Evolutionary conservation across 53 echinoderm and acorn worm genomes (phyloP).

Genomic region (Stichopus horrens): DNA sequence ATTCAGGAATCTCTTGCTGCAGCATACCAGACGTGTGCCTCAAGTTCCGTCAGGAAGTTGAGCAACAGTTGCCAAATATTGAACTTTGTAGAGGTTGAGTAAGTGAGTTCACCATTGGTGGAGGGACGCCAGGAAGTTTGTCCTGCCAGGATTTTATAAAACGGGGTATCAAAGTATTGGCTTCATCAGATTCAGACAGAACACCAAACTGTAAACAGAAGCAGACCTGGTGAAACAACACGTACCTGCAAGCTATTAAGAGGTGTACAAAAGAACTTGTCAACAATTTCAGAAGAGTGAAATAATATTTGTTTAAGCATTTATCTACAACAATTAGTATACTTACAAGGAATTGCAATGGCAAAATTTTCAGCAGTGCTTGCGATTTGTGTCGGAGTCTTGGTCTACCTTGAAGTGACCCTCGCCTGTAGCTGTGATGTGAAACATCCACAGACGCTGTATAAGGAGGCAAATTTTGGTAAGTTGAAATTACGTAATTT

Average conservation of each 20-base stretch:
- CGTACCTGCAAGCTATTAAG: neutral
- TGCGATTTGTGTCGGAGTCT: constrained; percentile 16
- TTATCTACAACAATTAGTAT: neutral
- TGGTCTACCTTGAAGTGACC: neutral
- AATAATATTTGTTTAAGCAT: neutral
- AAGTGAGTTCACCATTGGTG: neutral
- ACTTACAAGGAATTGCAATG: constrained; percentile 3
- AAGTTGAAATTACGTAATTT: neutral
- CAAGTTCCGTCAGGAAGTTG: constrained; percentile 28
- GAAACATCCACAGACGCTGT: constrained; percentile 48
- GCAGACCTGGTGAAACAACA: neutral
- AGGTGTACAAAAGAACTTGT: constrained; percentile 1
- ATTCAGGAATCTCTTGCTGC: neutral
- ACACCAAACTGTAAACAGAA: neutral
- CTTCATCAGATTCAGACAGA: neutral
- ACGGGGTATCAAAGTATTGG: neutral
- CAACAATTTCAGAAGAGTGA: neutral
- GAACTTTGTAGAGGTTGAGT: neutral
- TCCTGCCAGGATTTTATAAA: neutral
- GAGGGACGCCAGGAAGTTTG: too few species aligned
- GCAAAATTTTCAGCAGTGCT: constrained; percentile 34
- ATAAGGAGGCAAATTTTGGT: constrained; percentile 44
- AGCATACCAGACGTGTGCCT: constrained; percentile 30
- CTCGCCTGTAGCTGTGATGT: constrained; percentile 55
- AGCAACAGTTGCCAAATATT: constrained; percentile 6